These are phyloP conservation scores for Lepus townsendii DNA, from an alignment of 2,797 vertebrate species.

Conservation along the genomic window DNA sequence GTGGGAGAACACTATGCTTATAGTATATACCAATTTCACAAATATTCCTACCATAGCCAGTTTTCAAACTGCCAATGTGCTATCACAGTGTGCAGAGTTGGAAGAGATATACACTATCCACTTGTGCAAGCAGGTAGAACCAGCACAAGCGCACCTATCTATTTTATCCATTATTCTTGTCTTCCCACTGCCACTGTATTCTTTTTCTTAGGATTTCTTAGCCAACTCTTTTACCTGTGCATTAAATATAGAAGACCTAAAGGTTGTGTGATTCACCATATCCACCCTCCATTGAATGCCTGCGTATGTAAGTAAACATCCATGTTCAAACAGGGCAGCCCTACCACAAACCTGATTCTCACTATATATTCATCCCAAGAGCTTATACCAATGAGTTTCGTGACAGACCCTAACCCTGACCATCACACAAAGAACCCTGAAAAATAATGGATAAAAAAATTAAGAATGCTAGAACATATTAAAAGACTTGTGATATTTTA, in stretches of 20 bases:
- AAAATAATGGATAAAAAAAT: slow-evolving; percentile 17
- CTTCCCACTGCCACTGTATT: neutral
- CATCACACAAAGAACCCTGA: neutral
- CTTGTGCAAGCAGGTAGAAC: neutral
- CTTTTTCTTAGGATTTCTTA: neutral
- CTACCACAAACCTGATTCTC: neutral
- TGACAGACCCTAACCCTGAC: neutral
- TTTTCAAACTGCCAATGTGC: neutral
- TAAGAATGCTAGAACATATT: neutral
- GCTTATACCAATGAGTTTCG: neutral
- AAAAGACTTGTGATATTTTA: neutral
- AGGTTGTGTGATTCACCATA: neutral
- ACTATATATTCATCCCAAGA: neutral
- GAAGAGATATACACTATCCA: neutral
- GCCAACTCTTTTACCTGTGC: neutral
- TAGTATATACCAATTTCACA: neutral
- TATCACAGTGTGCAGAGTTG: neutral
- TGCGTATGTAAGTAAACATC: neutral
- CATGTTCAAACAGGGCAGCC: neutral
- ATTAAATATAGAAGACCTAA: neutral
- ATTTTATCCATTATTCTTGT: neutral
- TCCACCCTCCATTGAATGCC: neutral
- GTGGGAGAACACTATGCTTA: neutral
- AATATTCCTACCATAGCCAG: neutral
- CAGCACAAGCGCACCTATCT: neutral